Conservation (phyloP, 2,888 invertebrate species). For the Galeruca laticollis region DNA sequence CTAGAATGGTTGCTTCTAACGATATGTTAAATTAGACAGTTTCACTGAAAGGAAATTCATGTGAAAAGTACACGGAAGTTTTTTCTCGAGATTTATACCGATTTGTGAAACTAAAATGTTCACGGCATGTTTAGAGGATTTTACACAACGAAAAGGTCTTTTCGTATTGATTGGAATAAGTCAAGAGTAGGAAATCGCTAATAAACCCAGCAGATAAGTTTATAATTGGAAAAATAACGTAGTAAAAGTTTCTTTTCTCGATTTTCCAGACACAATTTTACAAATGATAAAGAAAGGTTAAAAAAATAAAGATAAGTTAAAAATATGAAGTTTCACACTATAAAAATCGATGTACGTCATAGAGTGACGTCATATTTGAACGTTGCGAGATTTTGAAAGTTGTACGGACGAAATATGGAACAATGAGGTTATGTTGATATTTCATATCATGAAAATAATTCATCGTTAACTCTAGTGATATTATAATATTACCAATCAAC, state of each 20-base stretch:
- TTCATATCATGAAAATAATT: no score
- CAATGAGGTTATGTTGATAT: no score
- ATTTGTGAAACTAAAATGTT: neutral
- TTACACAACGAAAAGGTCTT: neutral
- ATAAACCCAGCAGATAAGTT: neutral
- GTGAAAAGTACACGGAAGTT: neutral
- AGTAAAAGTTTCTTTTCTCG: neutral
- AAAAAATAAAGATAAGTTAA: no score
- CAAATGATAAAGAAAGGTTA: neutral
- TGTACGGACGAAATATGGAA: no score
- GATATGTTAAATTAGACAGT: neutral
- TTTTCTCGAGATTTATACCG: constrained; percentile 7
- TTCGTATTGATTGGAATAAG: neutral
- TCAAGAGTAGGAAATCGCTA: neutral
- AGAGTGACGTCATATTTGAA: no score
- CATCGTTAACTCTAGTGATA: no score
- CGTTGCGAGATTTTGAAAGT: no score
- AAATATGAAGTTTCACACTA: no score
- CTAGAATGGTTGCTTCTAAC: neutral
- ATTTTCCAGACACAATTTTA: neutral
- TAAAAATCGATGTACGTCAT: no score
- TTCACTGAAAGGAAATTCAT: neutral
- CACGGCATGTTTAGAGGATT: constrained; percentile 3
- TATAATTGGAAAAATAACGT: neutral
- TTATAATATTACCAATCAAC: no score